phyloP scores from a whole-genome alignment of 2,888 invertebrate species.

The Leptarthrus brevirostris region DNA sequence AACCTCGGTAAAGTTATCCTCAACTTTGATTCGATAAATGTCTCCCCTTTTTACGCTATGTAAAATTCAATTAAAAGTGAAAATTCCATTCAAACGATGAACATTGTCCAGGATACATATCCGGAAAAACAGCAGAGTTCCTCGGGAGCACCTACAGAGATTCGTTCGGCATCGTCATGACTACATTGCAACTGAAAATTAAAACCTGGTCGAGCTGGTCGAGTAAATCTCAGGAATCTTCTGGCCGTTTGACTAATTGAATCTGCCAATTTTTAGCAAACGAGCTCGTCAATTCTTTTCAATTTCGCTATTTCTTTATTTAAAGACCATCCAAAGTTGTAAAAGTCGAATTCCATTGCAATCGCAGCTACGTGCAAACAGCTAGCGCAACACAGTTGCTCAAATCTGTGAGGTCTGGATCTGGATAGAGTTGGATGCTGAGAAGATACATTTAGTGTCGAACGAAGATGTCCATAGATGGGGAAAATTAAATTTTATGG shows the following conservation, averaged over 20 bases:
- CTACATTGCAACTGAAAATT: background rate
- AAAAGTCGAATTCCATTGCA: background rate
- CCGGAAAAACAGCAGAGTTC: too few relatives aligned
- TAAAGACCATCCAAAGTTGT: background rate
- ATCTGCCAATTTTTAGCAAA: constrained; percentile 27
- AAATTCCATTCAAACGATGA: background rate
- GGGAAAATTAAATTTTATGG: constrained; percentile 1
- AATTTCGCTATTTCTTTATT: constrained; percentile 1
- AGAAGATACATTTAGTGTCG: background rate
- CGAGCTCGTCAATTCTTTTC: background rate
- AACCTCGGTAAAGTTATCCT: background rate
- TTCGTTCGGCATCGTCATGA: too few relatives aligned
- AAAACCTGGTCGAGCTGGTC: background rate
- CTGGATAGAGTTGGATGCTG: background rate
- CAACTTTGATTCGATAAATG: background rate
- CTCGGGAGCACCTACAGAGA: too few relatives aligned
- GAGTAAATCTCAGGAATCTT: too few relatives aligned
- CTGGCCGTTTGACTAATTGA: constrained; percentile 10
- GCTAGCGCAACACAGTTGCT: too few relatives aligned
- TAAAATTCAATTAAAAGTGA: constrained; percentile 2
- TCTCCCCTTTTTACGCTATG: background rate
- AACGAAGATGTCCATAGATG: background rate
- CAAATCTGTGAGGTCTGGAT: background rate
- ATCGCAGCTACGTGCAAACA: background rate
- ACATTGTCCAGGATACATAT: too few relatives aligned